Percentiles rank a stretch among this genome's conserved stretches.
Conservation (phyloP, 1,140 invertebrate species). For the Philopotamus ludificatus region DNA sequence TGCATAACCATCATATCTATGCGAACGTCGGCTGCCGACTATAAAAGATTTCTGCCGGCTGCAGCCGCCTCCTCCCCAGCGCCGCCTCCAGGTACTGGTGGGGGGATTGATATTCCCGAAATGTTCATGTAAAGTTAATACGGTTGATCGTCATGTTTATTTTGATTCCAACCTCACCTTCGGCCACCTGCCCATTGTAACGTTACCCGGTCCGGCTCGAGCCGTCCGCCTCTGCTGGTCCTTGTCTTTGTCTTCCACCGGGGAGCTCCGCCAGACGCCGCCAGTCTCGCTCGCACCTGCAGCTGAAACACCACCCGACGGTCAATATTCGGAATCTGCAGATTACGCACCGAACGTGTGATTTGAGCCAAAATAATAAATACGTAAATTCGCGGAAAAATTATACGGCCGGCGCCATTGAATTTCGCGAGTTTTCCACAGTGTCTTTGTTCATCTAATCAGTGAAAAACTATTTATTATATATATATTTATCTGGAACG, state of each 20-base stretch:
- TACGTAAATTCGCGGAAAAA: too few relatives aligned
- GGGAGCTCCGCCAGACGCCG: neutral
- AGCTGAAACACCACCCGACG: slow-evolving; percentile 1
- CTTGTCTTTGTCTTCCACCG: slow-evolving; percentile 1
- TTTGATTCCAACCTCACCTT: slow-evolving; percentile 38
- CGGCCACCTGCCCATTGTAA: slow-evolving; percentile 37
- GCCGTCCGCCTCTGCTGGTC: slow-evolving; percentile 6
- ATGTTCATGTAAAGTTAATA: slow-evolving; percentile 33
- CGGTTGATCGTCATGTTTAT: slow-evolving; percentile 32
- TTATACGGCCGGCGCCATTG: too few relatives aligned
- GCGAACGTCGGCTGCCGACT: slow-evolving; percentile 9
- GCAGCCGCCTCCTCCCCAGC: too few relatives aligned
- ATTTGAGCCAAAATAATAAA: too few relatives aligned
- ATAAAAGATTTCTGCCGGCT: neutral
- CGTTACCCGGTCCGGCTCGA: slow-evolving; percentile 23
- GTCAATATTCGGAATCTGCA: too few relatives aligned
- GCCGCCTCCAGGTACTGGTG: slow-evolving; percentile 7
- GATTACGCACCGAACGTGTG: too few relatives aligned
- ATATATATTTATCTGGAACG: too few relatives aligned
- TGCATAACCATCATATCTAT: slow-evolving; percentile 6
- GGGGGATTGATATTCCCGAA: slow-evolving; percentile 34
- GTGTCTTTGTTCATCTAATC: too few relatives aligned
- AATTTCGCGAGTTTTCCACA: too few relatives aligned
- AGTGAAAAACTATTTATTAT: too few relatives aligned
- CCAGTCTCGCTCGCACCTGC: neutral